phyloP scores from a whole-genome alignment of 2,888 invertebrate species.

The Stomorhina lunata region DNA sequence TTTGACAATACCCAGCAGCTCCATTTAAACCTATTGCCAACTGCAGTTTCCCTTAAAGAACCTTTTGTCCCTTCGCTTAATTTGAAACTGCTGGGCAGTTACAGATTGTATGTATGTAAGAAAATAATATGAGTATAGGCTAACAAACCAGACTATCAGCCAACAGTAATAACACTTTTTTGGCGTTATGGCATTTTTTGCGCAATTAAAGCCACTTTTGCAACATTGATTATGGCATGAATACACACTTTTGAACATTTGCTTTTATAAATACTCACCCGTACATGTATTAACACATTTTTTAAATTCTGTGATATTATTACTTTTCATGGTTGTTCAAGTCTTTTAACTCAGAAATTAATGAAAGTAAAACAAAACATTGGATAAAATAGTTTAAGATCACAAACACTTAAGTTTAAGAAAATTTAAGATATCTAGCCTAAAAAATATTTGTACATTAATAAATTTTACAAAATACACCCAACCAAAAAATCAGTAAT shows the following conservation, averaged over 20 bases:
- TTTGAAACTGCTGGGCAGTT: too few relatives aligned
- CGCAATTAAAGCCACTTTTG: conserved; percentile 56
- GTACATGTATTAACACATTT: not conserved
- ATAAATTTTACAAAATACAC: too few relatives aligned
- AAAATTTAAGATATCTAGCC: too few relatives aligned
- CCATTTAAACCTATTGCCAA: not conserved
- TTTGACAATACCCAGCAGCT: not conserved
- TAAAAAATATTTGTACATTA: too few relatives aligned
- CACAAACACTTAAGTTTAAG: not conserved
- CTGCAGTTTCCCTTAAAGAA: too few relatives aligned
- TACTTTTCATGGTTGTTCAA: conserved; percentile 38
- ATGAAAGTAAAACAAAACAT: not conserved
- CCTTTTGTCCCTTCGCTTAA: too few relatives aligned
- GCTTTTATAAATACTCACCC: not conserved
- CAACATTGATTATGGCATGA: conserved; percentile 31
- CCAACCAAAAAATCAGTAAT: too few relatives aligned
- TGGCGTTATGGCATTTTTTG: conserved; percentile 39
- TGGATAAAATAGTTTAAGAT: not conserved
- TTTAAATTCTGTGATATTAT: conserved; percentile 19
- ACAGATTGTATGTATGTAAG: not conserved
- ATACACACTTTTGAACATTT: not conserved
- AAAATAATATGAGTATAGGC: not conserved
- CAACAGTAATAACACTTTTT: conserved; percentile 12
- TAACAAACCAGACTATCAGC: too few relatives aligned
- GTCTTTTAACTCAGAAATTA: not conserved